phyloP scores from a whole-genome alignment of 2,888 invertebrate genomes.

The Bedellia somnulentella region DNA sequence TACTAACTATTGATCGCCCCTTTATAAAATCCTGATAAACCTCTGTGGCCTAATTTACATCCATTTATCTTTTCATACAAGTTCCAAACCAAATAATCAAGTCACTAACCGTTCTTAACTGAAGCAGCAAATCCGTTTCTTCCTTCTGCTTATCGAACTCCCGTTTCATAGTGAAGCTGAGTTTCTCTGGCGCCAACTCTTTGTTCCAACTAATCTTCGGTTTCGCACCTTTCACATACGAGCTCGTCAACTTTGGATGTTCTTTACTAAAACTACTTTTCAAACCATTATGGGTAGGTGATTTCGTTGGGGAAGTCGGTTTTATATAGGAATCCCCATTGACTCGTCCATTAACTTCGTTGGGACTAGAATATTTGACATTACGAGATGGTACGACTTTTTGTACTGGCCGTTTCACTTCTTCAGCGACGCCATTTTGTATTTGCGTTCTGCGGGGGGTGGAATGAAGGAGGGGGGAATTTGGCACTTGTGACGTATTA shows the following conservation, averaged over 20 bases:
- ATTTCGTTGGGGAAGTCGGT: conserved; percentile 68
- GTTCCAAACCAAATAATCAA: too few species aligned
- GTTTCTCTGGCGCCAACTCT: conserved; percentile 70
- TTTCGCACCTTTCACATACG: conserved; percentile 61
- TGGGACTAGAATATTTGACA: conserved; percentile 48
- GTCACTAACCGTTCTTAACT: conserved; percentile 81
- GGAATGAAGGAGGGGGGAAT: conserved; percentile 47
- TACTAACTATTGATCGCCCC: too few species aligned
- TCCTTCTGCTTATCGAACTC: conserved; percentile 91
- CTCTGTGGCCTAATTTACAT: too few species aligned
- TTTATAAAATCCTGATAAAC: too few species aligned
- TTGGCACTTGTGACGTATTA: conserved; percentile 36
- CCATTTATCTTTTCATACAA: too few species aligned
- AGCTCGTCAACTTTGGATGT: conserved; percentile 58
- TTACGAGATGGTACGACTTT: conserved; percentile 78
- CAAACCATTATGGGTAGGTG: conserved; percentile 61
- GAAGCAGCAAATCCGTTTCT: conserved; percentile 82
- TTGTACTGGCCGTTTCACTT: conserved; percentile 71
- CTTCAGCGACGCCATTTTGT: conserved; percentile 36
- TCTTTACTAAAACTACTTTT: conserved; percentile 42
- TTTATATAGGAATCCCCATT: conserved; percentile 57
- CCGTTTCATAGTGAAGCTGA: conserved; percentile 89
- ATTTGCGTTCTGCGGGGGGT: conserved; percentile 49
- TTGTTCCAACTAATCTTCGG: conserved; percentile 69
- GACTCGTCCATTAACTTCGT: conserved; percentile 31